Evolutionary conservation across 2,797 vertebrate species (phyloP).

Genomic region (Cyclopterus lumpus): DNA sequence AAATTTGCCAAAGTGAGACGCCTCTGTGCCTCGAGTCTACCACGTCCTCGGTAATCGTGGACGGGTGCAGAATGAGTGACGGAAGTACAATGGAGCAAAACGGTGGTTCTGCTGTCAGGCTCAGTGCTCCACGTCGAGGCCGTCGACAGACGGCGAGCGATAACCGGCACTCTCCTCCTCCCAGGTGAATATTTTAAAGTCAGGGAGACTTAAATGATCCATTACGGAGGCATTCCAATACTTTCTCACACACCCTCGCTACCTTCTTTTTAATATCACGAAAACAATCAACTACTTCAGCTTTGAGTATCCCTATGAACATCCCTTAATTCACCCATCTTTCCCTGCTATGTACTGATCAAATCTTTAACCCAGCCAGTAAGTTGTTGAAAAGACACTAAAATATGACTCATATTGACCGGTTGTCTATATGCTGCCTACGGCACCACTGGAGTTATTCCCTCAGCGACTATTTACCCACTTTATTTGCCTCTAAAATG

Average conservation of each 20-base stretch:
- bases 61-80: conserved; percentile 11
- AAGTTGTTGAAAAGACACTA: neutral
- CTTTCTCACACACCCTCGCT: neutral
- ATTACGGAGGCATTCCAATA: neutral
- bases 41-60: neutral
- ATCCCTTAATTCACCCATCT: conserved; percentile 4
- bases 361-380: neutral
- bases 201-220: conserved; percentile 18
- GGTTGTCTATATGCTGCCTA: neutral
- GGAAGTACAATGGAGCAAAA: conserved; percentile 26
- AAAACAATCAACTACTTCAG: conserved; percentile 5
- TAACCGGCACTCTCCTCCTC: neutral
- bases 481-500: neutral
- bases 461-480: neutral
- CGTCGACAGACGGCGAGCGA: conserved; percentile 20
- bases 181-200: conserved; percentile 21
- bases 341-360: neutral
- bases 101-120: conserved; percentile 29
- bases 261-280: conserved; percentile 5
- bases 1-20: neutral
- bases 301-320: neutral
- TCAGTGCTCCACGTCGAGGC: neutral
- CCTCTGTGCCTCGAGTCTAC: neutral
- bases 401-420: conserved; percentile 8
- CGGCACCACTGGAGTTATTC: neutral